Evolutionary conservation across 2,797 vertebrate genomes (phyloP).

Genomic region (Okamejei kenojei): DNA sequence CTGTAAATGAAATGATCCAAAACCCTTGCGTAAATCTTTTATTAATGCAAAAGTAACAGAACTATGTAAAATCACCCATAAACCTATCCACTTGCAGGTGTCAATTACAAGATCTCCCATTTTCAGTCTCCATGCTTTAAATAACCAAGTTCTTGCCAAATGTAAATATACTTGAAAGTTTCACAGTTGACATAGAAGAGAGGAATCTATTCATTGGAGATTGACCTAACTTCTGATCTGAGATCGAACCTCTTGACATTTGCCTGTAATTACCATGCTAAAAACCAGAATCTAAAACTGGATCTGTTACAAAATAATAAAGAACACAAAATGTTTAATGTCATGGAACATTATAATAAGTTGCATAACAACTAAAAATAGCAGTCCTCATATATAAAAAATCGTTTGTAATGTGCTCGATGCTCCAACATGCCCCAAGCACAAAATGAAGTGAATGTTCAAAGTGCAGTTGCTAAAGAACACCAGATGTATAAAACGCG

Average conservation of each 20-base stretch:
- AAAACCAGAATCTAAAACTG: conserved; percentile 25
- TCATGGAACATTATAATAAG: conserved; percentile 28
- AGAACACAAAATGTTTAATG: conserved; percentile 16
- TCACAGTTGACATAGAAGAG: conserved; percentile 16
- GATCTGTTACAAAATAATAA: conserved; percentile 33
- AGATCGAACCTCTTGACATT: conserved; percentile 29
- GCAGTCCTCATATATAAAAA: conserved; percentile 24
- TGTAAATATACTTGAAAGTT: not conserved
- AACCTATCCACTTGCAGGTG: not conserved
- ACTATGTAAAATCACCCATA: not conserved
- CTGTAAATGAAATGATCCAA: not conserved
- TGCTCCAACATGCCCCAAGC: conserved; percentile 21
- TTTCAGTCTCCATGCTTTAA: not conserved
- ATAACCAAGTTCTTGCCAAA: conserved; percentile 18
- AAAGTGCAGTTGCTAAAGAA: not conserved
- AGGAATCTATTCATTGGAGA: conserved; percentile 10
- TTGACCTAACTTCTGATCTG: not conserved
- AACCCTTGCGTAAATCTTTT: not conserved
- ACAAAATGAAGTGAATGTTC: not conserved
- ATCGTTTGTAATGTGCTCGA: not conserved
- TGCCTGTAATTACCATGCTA: conserved; percentile 29
- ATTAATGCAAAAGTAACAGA: not conserved
- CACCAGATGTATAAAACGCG: not conserved
- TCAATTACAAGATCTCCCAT: not conserved
- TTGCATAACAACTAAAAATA: conserved; percentile 27